Conservation (phyloP, 2,888 invertebrate genomes). For the Mythimna vitellina region DNA sequence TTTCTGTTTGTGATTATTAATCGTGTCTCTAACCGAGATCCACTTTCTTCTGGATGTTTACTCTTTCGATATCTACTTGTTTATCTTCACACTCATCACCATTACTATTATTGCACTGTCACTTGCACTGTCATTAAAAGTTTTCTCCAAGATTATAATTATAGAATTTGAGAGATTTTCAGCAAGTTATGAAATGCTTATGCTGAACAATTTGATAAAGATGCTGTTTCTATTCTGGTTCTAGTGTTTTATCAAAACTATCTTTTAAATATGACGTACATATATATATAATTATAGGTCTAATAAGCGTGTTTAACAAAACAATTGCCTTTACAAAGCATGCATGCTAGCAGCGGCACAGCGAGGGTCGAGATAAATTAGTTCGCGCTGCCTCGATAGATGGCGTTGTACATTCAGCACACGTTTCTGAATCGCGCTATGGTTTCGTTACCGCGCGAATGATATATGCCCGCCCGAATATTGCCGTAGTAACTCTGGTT, state of each 20-base stretch:
- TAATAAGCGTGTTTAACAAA: neutral
- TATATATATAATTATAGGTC: neutral
- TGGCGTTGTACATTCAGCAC: constrained; percentile 35
- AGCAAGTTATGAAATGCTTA: neutral
- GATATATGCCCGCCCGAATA: neutral
- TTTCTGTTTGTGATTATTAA: neutral
- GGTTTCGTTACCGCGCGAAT: constrained; percentile 42
- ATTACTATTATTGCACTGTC: neutral
- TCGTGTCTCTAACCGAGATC: neutral
- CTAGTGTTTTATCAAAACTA: neutral
- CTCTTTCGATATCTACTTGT: neutral
- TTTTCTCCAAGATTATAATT: neutral
- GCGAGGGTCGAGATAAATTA: neutral
- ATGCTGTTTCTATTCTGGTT: neutral
- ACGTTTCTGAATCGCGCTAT: constrained; percentile 43
- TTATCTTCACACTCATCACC: neutral
- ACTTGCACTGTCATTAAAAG: neutral
- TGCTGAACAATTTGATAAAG: neutral
- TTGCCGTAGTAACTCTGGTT: constrained; percentile 87
- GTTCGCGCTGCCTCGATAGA: constrained; percentile 29
- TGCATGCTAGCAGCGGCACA: neutral
- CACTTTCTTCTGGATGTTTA: constrained; percentile 14
- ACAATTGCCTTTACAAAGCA: neutral
- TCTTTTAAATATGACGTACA: neutral
- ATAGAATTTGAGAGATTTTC: neutral